Base-by-base conservation (phyloP, 2,888 invertebrate species). In the Zonitis immaculata region DNA sequence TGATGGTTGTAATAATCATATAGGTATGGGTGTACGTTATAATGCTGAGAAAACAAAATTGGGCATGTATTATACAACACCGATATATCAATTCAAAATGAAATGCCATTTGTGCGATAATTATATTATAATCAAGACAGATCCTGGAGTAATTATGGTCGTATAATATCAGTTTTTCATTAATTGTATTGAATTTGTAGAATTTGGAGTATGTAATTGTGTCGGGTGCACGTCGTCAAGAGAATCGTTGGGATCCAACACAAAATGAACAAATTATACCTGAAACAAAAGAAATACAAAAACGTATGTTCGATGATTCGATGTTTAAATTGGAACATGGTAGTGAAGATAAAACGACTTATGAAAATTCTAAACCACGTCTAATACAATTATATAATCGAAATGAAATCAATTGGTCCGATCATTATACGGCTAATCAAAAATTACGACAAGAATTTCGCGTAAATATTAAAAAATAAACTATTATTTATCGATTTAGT, bases 11-110 rank as follows among this genome's bases (percentile, higher is more conserved):
- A 88, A 89, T 59, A 98, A 95, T 78, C 99, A 98, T 72, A 95
- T 99, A 51, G 99, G 97, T 26, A 99, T 98, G 97, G 98, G 99
- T 1, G 98, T 99, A 0, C 83, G 99, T 46, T 99, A 99, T 74
- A 99, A 94, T 69, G 92, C 93, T 0, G 93, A 94, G 72, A 94
- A 94, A 75, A 91, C 82, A 0, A 94, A 93, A 76, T 80, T 95
- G 47, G 99, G 98, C 61, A 98, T 95, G 91, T 99, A 99, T 73
- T 98, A 96, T 71, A 91, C 90, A 1, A 99, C 99, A 0, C 98
- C 99, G 0, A 84, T 99, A 1, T 99, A 95, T 73, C 93, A 98
- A 76, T 99, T 99, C 72, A 84, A 93, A 49, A 99, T 99, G 98
- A 98, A 98, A 71, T 99, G 99, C 72, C 98, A 99, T 74, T 79